Percentiles rank a stretch among this genome's conserved stretches.
Conservation (phyloP, 2,113 vertebrate genomes). For the Poecilia latipinna region DNA sequence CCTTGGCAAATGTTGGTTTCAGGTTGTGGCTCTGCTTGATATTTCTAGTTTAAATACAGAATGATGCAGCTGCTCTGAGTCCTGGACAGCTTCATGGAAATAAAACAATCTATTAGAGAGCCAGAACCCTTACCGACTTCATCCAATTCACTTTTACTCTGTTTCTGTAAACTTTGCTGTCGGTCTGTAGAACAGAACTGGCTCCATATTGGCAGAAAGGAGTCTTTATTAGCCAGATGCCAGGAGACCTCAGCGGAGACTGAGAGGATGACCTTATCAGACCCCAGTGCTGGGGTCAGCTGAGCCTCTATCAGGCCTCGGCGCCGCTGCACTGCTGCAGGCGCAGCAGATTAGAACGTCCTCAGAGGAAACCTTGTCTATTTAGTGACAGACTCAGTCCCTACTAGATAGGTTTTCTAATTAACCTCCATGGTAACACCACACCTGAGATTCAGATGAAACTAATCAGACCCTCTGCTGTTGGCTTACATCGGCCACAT, state of each 20-base stretch:
- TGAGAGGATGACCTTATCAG: constrained; percentile 50
- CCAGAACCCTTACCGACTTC: constrained; percentile 27
- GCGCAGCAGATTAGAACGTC: constrained; percentile 84
- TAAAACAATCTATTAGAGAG: not conserved
- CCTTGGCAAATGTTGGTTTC: not conserved
- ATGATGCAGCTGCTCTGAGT: not conserved
- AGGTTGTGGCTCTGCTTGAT: not conserved
- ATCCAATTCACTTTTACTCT: constrained; percentile 15
- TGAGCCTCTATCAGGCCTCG: constrained; percentile 46
- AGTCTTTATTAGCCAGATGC: constrained; percentile 4
- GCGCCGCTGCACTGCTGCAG: constrained; percentile 18
- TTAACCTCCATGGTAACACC: constrained; percentile 87
- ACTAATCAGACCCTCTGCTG: constrained; percentile 45
- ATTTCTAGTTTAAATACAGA: constrained; percentile 6
- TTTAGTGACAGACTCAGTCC: constrained; percentile 79
- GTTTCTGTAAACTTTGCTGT: constrained; percentile 24
- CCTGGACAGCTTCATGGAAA: not conserved
- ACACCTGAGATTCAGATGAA: constrained; percentile 67
- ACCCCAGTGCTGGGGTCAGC: constrained; percentile 33
- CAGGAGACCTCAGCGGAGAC: constrained; percentile 23
- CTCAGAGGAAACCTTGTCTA: constrained; percentile 79
- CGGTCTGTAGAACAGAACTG: constrained; percentile 37
- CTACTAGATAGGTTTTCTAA: constrained; percentile 95
- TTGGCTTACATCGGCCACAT: constrained; percentile 28
- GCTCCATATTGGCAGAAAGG: constrained; percentile 28